phyloP scores from a whole-genome alignment of 2,888 invertebrate genomes.

The Cerceris ruficornis region DNA sequence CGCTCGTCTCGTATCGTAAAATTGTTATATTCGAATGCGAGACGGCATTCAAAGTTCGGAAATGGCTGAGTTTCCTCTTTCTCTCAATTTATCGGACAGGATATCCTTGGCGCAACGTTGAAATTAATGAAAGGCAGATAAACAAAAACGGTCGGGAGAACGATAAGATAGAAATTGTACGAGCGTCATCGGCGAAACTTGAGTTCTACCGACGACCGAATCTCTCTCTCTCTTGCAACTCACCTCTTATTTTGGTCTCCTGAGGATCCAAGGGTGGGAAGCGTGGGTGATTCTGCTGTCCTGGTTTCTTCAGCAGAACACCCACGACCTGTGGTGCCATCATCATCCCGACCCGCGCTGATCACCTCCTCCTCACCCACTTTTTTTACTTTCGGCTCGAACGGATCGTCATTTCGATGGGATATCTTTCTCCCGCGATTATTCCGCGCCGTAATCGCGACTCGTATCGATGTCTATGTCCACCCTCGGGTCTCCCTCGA shows the following conservation, averaged over 20 bases:
- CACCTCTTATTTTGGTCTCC: slow-evolving; percentile 79
- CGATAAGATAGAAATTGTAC: slow-evolving; percentile 8
- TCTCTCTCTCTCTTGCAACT: slow-evolving; percentile 9
- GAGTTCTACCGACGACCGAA: not conserved
- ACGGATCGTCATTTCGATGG: slow-evolving; percentile 27
- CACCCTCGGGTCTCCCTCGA: not conserved
- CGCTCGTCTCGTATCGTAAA: no score
- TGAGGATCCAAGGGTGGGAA: slow-evolving; percentile 76
- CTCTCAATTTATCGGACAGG: slow-evolving; percentile 16
- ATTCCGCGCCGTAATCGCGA: not conserved
- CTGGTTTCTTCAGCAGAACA: slow-evolving; percentile 79
- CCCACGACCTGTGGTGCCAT: slow-evolving; percentile 80
- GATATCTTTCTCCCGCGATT: not conserved
- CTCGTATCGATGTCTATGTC: not conserved
- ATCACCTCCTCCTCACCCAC: slow-evolving; percentile 16
- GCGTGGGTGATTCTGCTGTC: slow-evolving; percentile 73
- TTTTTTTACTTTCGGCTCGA: slow-evolving; percentile 11
- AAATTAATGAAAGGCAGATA: slow-evolving; percentile 13
- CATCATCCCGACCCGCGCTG: slow-evolving; percentile 70
- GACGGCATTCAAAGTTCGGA: not conserved
- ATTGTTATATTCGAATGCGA: no score
- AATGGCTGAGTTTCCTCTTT: not conserved
- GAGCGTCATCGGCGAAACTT: not conserved
- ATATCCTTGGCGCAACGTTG: slow-evolving; percentile 13
- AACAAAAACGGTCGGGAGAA: slow-evolving; percentile 15